phyloP scores from a whole-genome alignment of 2,888 invertebrate genomes.

The Perithous albicinctus region DNA sequence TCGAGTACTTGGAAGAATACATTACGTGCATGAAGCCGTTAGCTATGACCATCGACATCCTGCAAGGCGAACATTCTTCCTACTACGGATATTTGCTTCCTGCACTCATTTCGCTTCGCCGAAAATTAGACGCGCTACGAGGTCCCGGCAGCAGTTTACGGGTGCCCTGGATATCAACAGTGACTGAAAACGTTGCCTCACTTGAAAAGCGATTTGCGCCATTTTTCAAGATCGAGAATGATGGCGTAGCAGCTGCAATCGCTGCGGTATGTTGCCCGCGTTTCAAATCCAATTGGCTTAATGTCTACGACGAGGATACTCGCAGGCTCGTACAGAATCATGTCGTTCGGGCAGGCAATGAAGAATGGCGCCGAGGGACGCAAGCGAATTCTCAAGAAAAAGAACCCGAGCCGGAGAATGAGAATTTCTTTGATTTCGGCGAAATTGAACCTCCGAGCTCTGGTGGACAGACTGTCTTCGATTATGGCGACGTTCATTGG shows the following conservation, averaged over 20 bases:
- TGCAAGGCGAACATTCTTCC: not conserved
- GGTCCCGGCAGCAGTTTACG: not conserved
- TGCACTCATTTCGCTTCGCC: conserved; percentile 3
- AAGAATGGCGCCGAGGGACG: conserved; percentile 1
- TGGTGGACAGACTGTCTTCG: not conserved
- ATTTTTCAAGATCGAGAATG: conserved; percentile 2
- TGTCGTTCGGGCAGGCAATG: conserved; percentile 1
- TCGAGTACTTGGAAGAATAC: conserved; percentile 4
- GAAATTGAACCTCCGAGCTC: not conserved
- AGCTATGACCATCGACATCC: conserved; percentile 8
- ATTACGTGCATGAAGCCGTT: conserved; percentile 5
- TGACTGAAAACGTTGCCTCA: not conserved
- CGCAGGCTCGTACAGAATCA: not conserved
- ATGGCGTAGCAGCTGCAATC: not conserved
- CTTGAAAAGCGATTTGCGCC: conserved; percentile 2
- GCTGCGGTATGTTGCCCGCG: conserved; percentile 2
- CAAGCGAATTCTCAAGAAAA: conserved; percentile 3
- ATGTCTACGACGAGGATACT: not conserved
- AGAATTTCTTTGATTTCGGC: conserved; percentile 3
- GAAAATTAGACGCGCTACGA: not conserved
- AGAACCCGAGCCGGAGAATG: not conserved
- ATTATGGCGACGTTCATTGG: conserved; percentile 1
- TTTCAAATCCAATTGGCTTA: conserved; percentile 4
- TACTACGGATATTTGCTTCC: conserved; percentile 9
- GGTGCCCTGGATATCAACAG: not conserved